phyloP scores from a whole-genome alignment of 2,797 vertebrate genomes.

The Choloepus didactylus region DNA sequence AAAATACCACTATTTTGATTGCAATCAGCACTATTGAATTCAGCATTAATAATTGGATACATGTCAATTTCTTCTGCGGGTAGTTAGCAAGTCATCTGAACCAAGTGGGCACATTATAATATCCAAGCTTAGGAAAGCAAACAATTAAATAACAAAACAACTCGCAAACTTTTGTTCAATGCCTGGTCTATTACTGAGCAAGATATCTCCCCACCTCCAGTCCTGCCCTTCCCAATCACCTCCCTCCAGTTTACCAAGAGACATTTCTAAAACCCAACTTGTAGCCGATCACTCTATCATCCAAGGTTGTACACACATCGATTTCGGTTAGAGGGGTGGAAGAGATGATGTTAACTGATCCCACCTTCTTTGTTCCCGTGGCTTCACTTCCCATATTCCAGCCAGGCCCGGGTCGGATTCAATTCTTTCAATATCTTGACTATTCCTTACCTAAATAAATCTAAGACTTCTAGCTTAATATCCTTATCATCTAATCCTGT shows the following conservation, averaged over 20 bases:
- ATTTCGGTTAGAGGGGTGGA: background rate
- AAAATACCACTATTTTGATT: conserved; percentile 71
- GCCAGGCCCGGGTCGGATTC: background rate
- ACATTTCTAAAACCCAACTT: conserved; percentile 32
- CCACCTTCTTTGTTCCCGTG: background rate
- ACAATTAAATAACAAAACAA: conserved; percentile 51
- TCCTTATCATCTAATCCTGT: background rate
- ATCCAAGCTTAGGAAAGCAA: conserved; percentile 39
- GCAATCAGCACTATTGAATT: conserved; percentile 66
- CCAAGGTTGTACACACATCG: background rate
- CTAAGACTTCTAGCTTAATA: background rate
- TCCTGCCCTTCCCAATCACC: background rate
- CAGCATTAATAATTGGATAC: conserved; percentile 64
- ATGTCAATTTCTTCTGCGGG: conserved; percentile 56
- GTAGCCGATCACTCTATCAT: background rate
- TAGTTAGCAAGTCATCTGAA: conserved; percentile 57
- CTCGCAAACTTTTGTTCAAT: background rate
- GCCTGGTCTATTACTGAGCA: background rate
- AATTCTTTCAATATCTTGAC: background rate
- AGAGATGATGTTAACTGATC: background rate
- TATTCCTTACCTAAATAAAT: background rate
- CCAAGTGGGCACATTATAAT: conserved; percentile 24
- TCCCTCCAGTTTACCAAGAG: background rate
- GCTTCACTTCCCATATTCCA: background rate
- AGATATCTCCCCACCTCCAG: background rate